These are phyloP conservation scores for Glomeris maerens DNA, from an alignment of 1,140 invertebrate species.

Conservation along the genomic window DNA sequence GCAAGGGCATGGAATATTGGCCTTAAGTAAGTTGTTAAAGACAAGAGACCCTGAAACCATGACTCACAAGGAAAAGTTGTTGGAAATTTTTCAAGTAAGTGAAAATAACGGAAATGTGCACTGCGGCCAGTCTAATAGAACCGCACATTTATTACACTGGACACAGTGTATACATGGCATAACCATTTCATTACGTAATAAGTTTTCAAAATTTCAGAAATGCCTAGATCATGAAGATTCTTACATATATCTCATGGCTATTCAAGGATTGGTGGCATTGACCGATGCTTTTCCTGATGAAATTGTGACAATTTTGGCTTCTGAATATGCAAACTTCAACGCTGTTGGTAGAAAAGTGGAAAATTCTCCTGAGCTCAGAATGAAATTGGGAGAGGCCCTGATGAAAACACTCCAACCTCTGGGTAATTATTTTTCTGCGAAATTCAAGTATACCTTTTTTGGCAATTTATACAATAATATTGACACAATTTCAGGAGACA, in stretches of 20 bases:
- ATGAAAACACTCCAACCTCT: constrained; percentile 53
- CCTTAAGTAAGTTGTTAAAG: constrained; percentile 54
- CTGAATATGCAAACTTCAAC: constrained; percentile 38
- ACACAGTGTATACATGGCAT: background rate
- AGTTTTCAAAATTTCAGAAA: constrained; percentile 28
- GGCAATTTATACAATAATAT: constrained; percentile 11
- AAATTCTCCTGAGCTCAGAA: constrained; percentile 40
- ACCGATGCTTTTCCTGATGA: constrained; percentile 46
- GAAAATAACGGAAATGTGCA: background rate
- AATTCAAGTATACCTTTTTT: constrained; percentile 11
- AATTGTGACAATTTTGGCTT: constrained; percentile 47
- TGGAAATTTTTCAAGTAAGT: constrained; percentile 46
- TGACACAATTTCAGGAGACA: constrained; percentile 50
- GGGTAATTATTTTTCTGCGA: constrained; percentile 37
- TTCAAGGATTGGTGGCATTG: constrained; percentile 55
- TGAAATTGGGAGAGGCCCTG: constrained; percentile 70
- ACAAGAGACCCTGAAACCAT: constrained; percentile 44
- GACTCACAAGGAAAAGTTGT: constrained; percentile 46
- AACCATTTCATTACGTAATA: constrained; percentile 11
- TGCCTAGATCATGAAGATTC: constrained; percentile 63
- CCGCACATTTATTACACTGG: background rate
- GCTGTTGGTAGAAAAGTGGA: constrained; percentile 30
- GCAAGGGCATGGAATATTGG: constrained; percentile 59
- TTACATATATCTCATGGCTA: constrained; percentile 63
- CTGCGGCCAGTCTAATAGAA: background rate